A percentile compares a stretch with the other conserved stretches of the same genome.
Evolutionary conservation across 1,140 invertebrate species (phyloP).

Genomic region (Orchesella cincta): DNA sequence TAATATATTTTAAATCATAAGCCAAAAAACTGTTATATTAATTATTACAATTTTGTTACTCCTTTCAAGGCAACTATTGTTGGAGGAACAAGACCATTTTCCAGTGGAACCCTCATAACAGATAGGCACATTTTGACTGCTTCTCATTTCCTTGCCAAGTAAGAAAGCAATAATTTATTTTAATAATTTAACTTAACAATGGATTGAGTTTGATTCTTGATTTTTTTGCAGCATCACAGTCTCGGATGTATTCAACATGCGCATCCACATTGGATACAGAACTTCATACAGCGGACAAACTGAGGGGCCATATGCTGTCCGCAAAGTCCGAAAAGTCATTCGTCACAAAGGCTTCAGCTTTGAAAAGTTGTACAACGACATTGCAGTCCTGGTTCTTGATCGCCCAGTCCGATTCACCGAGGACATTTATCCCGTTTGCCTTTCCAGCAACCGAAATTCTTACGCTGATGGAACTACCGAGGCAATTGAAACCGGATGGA

Average conservation of each 20-base stretch:
- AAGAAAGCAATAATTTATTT: not conserved
- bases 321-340: conserved; percentile 41
- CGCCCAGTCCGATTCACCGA: conserved; percentile 73
- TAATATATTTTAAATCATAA: not conserved
- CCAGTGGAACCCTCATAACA: conserved; percentile 36
- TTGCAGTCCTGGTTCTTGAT: conserved; percentile 80
- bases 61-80: conserved; percentile 35
- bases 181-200: not conserved
- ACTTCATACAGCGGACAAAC: conserved; percentile 25
- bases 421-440: conserved; percentile 77
- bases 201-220: not conserved
- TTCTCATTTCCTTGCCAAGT: conserved; percentile 41
- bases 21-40: not conserved
- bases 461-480: conserved; percentile 14
- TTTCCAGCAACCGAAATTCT: conserved; percentile 60
- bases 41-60: not conserved
- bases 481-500: conserved; percentile 37
- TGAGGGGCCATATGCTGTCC: conserved; percentile 39
- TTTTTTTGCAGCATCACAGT: conserved; percentile 34
- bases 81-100: conserved; percentile 33
- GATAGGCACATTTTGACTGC: conserved; percentile 40
- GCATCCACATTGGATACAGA: conserved; percentile 40
- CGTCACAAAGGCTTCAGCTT: conserved; percentile 42
- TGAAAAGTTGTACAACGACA: conserved; percentile 70
- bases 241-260: conserved; percentile 39